Base-by-base conservation (phyloP, 2,797 vertebrate genomes). In the Nannoperca australis region DNA sequence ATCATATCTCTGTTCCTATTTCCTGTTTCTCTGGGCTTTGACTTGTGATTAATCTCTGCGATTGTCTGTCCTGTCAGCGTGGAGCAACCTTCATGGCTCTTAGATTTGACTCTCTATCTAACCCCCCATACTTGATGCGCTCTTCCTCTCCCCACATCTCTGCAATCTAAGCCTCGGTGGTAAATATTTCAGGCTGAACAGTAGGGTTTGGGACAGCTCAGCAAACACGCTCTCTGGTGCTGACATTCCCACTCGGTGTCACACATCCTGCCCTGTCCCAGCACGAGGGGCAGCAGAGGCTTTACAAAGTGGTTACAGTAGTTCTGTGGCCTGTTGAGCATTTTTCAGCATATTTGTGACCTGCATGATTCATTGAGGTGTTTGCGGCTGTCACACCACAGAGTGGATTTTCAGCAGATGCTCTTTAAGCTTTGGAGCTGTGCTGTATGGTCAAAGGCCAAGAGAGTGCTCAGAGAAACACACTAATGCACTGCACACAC, bases 171-270 rank as follows among this genome's bases (percentile, higher is more conserved):
- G 32, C 40, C 54, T 76, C 73, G 27, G 27, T 17, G 32, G 58
- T 90, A 61, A 87, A 90, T 88, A 79, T 89, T 91, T 84, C 81
- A 85, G 65, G 47, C 38, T 66, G 56, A 68, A 51, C 42, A 24
- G 61, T 34, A 54, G 38, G 36, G 67, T 85, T 80, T 47, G 62
- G 61, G 79, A 76, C 79, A 44, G 66, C 64, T 86, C 82, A n/a
- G 80, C 63, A 71, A 86, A 81, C 76, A 62, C 3, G 2, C 55
- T 58, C 64, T 36, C 62, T 7, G 15, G 51, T 34, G 24, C 80
- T 78, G 80, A 78, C 85, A 50, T 51, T 74, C 71, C 73, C 58
- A 9, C 71, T 85, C 42, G 49, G 72, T 68, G 42, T 85, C 76
- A 77, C 69, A 69, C 79, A 18, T 54, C 42, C 36, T 13, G 44